phyloP scores from a whole-genome alignment of 2,113 vertebrate species.

The Ceyx cyanopectus region DNA sequence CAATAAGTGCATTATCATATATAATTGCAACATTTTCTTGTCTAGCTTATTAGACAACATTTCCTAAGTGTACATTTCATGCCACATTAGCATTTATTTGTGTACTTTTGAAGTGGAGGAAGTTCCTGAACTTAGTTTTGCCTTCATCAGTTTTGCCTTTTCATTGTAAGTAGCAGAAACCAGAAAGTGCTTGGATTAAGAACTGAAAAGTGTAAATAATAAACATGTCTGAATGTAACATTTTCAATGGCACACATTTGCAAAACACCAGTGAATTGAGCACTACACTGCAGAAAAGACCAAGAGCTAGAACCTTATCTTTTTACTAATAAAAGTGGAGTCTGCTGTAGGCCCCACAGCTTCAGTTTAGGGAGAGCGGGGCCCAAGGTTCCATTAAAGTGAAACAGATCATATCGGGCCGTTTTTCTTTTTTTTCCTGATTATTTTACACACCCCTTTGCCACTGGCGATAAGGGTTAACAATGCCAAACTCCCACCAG shows the following conservation, averaged over 20 bases:
- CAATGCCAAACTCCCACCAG: slow-evolving; percentile 51
- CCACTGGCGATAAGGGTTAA: slow-evolving; percentile 26
- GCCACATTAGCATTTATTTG: background rate
- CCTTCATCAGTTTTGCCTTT: background rate
- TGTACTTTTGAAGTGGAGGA: background rate
- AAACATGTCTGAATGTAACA: background rate
- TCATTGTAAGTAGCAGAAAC: background rate
- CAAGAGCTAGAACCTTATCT: slow-evolving; percentile 24
- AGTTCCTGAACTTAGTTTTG: background rate
- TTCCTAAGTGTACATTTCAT: slow-evolving; percentile 14
- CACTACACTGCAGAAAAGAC: background rate
- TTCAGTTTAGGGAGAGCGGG: background rate
- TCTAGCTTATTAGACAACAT: background rate
- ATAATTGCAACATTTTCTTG: slow-evolving; percentile 2
- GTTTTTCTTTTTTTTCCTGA: background rate
- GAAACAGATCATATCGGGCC: background rate
- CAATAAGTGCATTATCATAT: fast-evolving
- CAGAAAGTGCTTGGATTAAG: background rate
- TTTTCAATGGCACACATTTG: background rate
- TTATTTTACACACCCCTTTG: background rate
- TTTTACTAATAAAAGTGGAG: background rate
- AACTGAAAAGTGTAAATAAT: background rate
- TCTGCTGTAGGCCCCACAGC: background rate
- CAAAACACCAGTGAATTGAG: background rate
- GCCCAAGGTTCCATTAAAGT: background rate